These are phyloP conservation scores for Patella caerulea DNA, from an alignment of 2,888 invertebrate genomes.

Conservation along the genomic window DNA sequence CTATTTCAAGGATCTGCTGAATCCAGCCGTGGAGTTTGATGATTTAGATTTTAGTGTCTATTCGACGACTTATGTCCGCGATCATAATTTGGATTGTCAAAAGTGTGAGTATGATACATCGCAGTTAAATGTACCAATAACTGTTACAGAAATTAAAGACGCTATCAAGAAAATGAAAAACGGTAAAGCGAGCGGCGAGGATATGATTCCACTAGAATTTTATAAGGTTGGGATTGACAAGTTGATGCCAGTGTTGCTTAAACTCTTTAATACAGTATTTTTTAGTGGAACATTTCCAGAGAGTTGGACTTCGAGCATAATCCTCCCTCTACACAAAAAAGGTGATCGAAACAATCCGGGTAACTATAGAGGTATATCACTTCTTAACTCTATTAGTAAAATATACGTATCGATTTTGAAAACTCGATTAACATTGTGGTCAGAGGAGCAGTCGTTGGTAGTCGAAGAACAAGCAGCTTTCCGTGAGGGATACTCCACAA, in stretches of 20 bases:
- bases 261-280: background rate
- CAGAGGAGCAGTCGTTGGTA: background rate
- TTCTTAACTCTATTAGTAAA: background rate
- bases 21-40: background rate
- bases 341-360: background rate
- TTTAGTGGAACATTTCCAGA: background rate
- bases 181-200: background rate
- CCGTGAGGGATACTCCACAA: slow-evolving; percentile 1
- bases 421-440: background rate
- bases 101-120: too few species aligned
- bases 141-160: background rate
- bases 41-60: background rate
- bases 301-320: background rate
- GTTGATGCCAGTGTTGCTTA: background rate
- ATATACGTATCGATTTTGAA: background rate
- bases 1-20: background rate
- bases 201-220: background rate
- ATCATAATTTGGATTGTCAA: too few species aligned
- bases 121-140: too few species aligned
- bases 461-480: slow-evolving; percentile 5
- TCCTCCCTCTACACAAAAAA: background rate
- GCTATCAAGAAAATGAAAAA: slow-evolving; percentile 8
- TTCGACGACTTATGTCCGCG: background rate
- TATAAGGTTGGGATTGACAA: background rate
- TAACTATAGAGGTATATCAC: slow-evolving; percentile 8